Evolutionary conservation across 1,140 invertebrate species (phyloP), one percentile per base, ranked within the genome.

Genomic region (Mamestra configurata): DNA sequence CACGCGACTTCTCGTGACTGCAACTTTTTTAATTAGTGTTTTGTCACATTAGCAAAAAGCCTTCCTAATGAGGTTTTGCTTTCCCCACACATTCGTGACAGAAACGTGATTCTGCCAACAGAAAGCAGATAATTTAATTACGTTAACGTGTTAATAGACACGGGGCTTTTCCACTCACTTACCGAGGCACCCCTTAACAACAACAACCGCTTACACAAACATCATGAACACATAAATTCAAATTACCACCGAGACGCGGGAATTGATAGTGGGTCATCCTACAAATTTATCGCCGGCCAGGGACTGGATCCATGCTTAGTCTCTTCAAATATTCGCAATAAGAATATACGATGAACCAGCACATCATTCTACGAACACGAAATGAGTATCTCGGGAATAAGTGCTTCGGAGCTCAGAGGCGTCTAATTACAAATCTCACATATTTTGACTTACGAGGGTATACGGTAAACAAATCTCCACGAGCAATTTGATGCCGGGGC

Each of bases 1-100:
- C 84, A 85, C 82, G 84, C 82, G 22, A 85, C 37, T 37, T 85
- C 22, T 71, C 84, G 80, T 85, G 84, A 83, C 68, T 77, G 31
- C 27, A 61, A 15, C 40, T 64, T 79, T 76, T 80, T 81, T 84
- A 82, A 84, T 84, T 82, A 82, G 43, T 37, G 73, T 81, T 84
- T 81, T 83, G 81, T 83, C 81, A 86, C 81, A 86, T 83, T 83
- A 84, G 53, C 51, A 55, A 79, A 40, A 73, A 57, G 61, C 61
- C 49, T 61, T 75, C 51, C 64, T 85, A 83, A 83, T 83, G 79
- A 83, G 70, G 40, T 83, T 86, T 64, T 79, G 53, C n/a, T 55
- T 76, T 49, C 20, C 31, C 72, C 59, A 70, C 55, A 55, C 55
- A 40, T 79, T 70, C 40, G 53, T 55, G 37, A 43, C 71, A 59